These are phyloP conservation scores for Forbesichthys agassizii DNA, from an alignment of 2,113 vertebrate species.

Conservation along the genomic window DNA sequence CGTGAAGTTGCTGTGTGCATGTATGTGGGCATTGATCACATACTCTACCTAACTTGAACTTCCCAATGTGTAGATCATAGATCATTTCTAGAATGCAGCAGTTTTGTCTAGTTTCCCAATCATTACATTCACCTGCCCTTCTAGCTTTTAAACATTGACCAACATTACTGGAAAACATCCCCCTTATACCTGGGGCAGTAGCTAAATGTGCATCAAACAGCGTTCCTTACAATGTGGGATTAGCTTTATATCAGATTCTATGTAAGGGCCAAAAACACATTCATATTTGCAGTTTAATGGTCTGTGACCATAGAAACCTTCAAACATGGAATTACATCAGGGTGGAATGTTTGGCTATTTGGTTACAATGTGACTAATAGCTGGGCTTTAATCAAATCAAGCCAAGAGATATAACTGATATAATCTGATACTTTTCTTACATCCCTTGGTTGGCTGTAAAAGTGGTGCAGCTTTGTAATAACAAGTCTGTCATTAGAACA, in stretches of 20 bases:
- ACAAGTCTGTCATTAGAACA: conserved; percentile 34
- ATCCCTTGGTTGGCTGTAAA: conserved; percentile 47
- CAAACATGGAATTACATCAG: conserved; percentile 58
- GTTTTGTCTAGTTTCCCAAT: conserved; percentile 43
- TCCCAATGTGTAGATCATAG: conserved; percentile 34
- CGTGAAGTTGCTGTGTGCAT: background rate
- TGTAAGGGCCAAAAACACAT: background rate
- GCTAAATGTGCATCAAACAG: no score
- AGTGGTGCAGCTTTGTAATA: conserved; percentile 44
- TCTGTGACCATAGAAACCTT: conserved; percentile 47
- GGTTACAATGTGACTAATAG: conserved; percentile 50
- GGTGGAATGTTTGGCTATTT: conserved; percentile 44
- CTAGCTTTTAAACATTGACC: background rate
- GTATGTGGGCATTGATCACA: background rate
- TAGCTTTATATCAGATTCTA: background rate
- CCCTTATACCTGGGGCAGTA: no score
- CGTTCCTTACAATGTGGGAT: no score
- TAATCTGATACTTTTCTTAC: conserved; percentile 58
- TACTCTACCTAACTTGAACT: background rate
- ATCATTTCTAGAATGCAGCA: conserved; percentile 41
- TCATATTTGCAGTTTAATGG: background rate
- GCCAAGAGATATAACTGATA: conserved; percentile 59
- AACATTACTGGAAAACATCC: background rate
- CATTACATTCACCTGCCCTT: conserved; percentile 53
- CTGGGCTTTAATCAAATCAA: conserved; percentile 44